Evolutionary conservation across 2,797 vertebrate genomes (phyloP), one percentile per base, ranked within the genome.

Genomic region (Bufotes viridis): DNA sequence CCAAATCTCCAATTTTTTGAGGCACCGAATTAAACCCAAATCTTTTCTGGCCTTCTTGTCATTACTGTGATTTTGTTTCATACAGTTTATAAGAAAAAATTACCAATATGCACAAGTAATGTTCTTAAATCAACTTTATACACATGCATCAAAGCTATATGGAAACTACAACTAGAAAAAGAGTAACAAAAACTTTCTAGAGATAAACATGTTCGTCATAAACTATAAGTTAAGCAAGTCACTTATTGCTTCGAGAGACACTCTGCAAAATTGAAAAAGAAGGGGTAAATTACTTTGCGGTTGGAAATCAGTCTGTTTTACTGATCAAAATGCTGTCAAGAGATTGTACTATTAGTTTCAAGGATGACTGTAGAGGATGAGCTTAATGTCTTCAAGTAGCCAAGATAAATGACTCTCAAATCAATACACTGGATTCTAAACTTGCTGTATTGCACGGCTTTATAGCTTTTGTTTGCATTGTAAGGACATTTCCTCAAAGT

Each of bases 281-380:
- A 92, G 60, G 91, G 3, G 63, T 90, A 90, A 92, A 87, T 90
- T 92, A 86, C 67, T 85, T 91, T 87, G 87, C 84, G 82, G 90
- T 84, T 91, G 81, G 91, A 91, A 94, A 91, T 24, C 14, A 26
- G 63, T 90, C 87, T 89, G 13, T 87, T 78, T 91, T 92, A 90
- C 75, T 17, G 26, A 87, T 92, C 81, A 92, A 87, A 91, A 90
- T 93, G 17, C 65, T 90, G 86, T 90, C 83, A 92, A 90, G 76
- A 91, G 90, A 91, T 91, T 91, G 85, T 7, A 90, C 7, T 26
- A 70, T 89, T 90, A 74, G 93, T 91, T 91, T 91, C 85, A 91
- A 91, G 80, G 24, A 61, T 49, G 90, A 72, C 87, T 63, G 85
- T 20, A 90, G 49, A 88, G 87, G 78, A 60, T 70, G n/a, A 78